A percentile compares a stretch with the other conserved stretches of the same genome.
phyloP scores from a whole-genome alignment of 2,888 invertebrate genomes.

The Augochlorella aurata region DNA sequence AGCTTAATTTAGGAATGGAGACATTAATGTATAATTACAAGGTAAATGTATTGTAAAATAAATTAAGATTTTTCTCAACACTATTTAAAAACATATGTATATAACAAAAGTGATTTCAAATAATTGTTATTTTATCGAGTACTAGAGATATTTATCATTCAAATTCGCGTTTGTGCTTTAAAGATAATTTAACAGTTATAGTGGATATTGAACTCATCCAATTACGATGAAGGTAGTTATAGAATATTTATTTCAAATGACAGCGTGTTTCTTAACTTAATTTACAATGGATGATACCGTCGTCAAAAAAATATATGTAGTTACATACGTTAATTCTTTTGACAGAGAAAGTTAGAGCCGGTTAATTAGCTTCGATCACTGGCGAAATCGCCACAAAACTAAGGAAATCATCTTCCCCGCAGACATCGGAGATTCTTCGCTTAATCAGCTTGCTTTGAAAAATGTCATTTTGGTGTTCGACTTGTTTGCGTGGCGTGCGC shows the following conservation, averaged over 20 bases:
- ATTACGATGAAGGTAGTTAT: conserved; percentile 39
- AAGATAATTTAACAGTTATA: conserved; percentile 24
- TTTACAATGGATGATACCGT: background rate
- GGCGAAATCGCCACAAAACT: conserved; percentile 69
- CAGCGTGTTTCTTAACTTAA: conserved; percentile 31
- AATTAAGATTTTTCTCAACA: background rate
- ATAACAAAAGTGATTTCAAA: conserved; percentile 8
- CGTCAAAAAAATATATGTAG: background rate
- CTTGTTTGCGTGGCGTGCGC: conserved; percentile 25
- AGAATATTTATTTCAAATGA: conserved; percentile 43
- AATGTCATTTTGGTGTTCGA: conserved; percentile 55
- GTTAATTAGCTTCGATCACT: conserved; percentile 69
- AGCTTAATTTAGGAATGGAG: background rate
- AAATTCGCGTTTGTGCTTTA: background rate
- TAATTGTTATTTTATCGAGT: background rate
- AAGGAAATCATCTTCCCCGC: conserved; percentile 70
- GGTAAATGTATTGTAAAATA: background rate
- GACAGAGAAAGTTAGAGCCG: conserved; percentile 37
- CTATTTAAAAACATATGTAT: background rate
- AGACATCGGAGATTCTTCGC: conserved; percentile 61
- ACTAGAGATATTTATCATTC: background rate
- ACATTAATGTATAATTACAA: background rate
- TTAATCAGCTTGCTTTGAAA: conserved; percentile 60
- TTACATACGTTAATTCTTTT: background rate
- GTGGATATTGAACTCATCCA: conserved; percentile 15